phyloP scores from a whole-genome alignment of 2,113 vertebrate genomes.

The Amphilophus citrinellus region DNA sequence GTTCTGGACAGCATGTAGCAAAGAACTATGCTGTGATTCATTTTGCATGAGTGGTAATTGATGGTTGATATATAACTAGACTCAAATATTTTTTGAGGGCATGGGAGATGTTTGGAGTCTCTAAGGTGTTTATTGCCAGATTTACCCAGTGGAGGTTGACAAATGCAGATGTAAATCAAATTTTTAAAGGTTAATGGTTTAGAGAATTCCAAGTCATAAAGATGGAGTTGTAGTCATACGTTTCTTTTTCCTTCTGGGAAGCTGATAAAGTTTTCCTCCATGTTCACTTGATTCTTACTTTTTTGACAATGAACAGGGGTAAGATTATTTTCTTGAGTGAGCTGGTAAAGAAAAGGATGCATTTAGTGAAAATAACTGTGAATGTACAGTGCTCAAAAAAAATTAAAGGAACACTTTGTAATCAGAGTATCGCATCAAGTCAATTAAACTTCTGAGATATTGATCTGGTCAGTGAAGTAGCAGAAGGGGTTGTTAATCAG shows the following conservation, averaged over 20 bases:
- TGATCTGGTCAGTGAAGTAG: too few species aligned
- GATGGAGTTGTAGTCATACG: slow-evolving; percentile 43
- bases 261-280: slow-evolving; percentile 23
- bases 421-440: too few species aligned
- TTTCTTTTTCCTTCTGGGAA: slow-evolving; percentile 44
- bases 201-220: slow-evolving; percentile 68
- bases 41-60: slow-evolving; percentile 57
- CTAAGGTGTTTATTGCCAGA: slow-evolving; percentile 69
- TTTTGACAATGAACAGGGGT: neutral
- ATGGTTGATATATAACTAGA: slow-evolving; percentile 70
- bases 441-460: too few species aligned
- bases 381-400: neutral
- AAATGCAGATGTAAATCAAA: slow-evolving; percentile 70
- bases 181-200: slow-evolving; percentile 76
- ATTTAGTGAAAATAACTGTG: neutral
- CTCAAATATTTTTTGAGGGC: slow-evolving; percentile 60
- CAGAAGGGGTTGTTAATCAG: too few species aligned
- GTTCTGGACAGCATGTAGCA: slow-evolving; percentile 14
- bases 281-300: slow-evolving; percentile 22
- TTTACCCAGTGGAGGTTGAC: slow-evolving; percentile 59
- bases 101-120: slow-evolving; percentile 67
- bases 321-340: neutral
- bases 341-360: neutral
- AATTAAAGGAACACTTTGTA: too few species aligned
- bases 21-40: slow-evolving; percentile 34